phyloP scores from a whole-genome alignment of 2,797 vertebrate species.

The Cryptoblepharus egeriae region DNA sequence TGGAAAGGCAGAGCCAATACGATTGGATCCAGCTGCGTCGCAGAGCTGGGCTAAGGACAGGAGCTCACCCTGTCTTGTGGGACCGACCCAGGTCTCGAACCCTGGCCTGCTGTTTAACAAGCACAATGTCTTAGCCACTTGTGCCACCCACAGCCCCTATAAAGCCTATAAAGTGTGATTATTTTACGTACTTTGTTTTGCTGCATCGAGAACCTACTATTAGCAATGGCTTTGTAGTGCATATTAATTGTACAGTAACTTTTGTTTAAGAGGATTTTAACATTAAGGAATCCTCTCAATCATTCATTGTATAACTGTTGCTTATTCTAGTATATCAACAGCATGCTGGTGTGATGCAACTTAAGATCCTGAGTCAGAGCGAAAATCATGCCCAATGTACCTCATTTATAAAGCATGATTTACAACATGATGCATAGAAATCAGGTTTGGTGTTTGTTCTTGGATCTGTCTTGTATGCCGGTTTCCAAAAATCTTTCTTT shows the following conservation, averaged over 20 bases:
- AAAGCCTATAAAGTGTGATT: neutral
- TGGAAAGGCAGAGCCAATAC: no score
- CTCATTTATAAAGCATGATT: neutral
- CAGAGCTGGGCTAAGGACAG: no score
- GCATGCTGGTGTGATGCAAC: neutral
- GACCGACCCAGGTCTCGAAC: no score
- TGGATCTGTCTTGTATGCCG: neutral
- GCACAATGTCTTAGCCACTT: no score
- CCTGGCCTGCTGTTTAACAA: no score
- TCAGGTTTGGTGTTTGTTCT: neutral
- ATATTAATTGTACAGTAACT: no score
- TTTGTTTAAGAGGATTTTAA: no score
- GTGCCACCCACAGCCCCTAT: no score
- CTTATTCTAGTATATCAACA: neutral
- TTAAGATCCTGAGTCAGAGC: neutral
- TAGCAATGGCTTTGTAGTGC: neutral
- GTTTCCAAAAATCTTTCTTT: slow-evolving; percentile 36
- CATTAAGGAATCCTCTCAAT: no score
- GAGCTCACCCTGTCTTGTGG: no score
- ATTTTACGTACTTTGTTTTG: neutral
- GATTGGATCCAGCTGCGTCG: no score
- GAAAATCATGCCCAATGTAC: neutral
- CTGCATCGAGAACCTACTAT: neutral
- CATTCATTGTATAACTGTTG: neutral
- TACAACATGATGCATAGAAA: neutral